A percentile compares a stretch with the other conserved stretches of the same genome.
These are phyloP conservation scores for Cheiracanthium punctorium DNA, from an alignment of 2,888 invertebrate species.

Conservation along the genomic window DNA sequence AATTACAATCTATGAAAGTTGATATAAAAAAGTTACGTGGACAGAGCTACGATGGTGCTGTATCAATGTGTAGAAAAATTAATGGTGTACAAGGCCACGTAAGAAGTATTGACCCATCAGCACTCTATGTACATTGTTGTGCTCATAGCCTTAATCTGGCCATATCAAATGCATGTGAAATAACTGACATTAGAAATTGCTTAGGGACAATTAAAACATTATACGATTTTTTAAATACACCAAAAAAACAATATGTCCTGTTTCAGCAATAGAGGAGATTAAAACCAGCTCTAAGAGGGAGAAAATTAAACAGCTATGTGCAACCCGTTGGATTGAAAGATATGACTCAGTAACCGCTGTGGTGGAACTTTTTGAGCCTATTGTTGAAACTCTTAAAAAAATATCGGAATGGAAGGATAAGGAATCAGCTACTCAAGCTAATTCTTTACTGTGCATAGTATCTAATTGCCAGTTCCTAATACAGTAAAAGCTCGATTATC, in stretches of 20 bases:
- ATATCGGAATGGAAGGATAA: too few relatives aligned
- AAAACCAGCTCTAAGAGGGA: background rate
- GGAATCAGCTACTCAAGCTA: too few relatives aligned
- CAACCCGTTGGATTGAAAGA: conserved; percentile 14
- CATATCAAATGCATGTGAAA: conserved; percentile 4
- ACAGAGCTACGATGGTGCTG: background rate
- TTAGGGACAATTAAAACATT: background rate
- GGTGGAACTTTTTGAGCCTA: conserved; percentile 13
- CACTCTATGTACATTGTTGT: background rate
- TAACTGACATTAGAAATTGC: conserved; percentile 3
- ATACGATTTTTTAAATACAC: background rate
- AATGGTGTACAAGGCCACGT: background rate
- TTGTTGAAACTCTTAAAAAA: background rate
- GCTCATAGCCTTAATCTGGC: background rate
- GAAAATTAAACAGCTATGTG: conserved; percentile 11
- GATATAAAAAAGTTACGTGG: background rate
- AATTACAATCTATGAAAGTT: background rate
- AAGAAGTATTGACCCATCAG: background rate
- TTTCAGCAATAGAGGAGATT: background rate
- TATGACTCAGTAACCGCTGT: background rate
- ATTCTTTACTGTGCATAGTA: too few relatives aligned
- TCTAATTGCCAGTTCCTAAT: too few relatives aligned
- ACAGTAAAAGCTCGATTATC: too few relatives aligned
- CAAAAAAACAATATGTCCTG: conserved; percentile 4
- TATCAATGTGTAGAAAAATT: background rate